Percentiles rank a stretch among this genome's conserved stretches.
Conservation (phyloP, 2,113 vertebrate genomes). For the Rhagologus leucostigma region DNA sequence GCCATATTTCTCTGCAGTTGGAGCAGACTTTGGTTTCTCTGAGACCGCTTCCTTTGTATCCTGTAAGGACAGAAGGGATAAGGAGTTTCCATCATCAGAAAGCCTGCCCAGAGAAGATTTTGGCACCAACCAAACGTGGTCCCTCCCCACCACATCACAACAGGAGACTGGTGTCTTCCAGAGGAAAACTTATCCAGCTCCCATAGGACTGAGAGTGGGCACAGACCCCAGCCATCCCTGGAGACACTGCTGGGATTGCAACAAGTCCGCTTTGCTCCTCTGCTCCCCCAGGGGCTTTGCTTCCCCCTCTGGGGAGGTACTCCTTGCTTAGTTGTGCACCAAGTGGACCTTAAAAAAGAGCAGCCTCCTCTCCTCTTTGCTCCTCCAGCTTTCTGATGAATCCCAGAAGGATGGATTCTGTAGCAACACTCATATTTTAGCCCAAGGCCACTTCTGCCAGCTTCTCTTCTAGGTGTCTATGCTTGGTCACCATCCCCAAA, state of each 20-base stretch:
- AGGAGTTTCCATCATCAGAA: not conserved
- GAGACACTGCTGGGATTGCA: not conserved
- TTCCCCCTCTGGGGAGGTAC: not conserved
- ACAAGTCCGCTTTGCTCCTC: not conserved
- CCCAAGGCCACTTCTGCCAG: not conserved
- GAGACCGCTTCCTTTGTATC: slow-evolving; percentile 75
- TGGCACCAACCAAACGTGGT: not conserved
- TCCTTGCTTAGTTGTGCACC: not conserved
- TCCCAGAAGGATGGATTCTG: not conserved
- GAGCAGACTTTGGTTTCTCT: slow-evolving; percentile 69
- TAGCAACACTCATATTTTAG: not conserved
- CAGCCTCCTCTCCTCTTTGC: not conserved
- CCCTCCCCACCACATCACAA: not conserved
- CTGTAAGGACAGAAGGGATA: slow-evolving; percentile 37
- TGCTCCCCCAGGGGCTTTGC: not conserved
- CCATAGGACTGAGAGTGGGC: not conserved
- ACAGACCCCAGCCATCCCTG: not conserved
- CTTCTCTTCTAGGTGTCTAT: not conserved
- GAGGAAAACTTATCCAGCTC: not conserved
- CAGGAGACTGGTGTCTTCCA: not conserved
- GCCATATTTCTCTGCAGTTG: slow-evolving; percentile 79
- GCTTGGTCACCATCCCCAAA: not conserved
- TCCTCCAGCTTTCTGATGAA: not conserved
- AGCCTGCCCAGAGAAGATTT: not conserved
- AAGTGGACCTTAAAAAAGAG: not conserved